A percentile compares a stretch with the other conserved stretches of the same genome.
phyloP scores from a whole-genome alignment of 2,113 vertebrate species.

The Paratilapia polleni region DNA sequence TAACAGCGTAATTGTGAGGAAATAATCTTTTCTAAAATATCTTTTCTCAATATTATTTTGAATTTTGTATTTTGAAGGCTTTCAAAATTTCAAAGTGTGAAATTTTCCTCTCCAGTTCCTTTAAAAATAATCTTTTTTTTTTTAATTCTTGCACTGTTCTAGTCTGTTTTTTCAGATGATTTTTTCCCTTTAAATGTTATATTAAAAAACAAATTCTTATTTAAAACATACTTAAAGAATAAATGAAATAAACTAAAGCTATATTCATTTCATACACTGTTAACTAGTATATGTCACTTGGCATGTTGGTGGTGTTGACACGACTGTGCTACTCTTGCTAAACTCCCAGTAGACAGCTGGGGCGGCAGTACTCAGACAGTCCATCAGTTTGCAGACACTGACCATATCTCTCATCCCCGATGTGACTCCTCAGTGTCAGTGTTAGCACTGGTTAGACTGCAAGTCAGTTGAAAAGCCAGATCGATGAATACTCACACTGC shows the following conservation, averaged over 20 bases:
- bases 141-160: no score
- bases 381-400: constrained; percentile 45
- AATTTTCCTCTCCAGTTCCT: background rate
- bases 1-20: background rate
- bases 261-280: background rate
- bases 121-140: background rate
- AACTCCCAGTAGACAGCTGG: constrained; percentile 18
- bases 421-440: constrained; percentile 39
- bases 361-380: constrained; percentile 38
- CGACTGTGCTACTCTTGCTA: background rate
- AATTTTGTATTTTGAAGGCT: background rate
- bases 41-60: background rate
- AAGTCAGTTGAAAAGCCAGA: constrained; percentile 30
- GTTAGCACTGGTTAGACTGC: constrained; percentile 19
- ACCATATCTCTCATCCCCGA: constrained; percentile 36
- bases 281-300: background rate
- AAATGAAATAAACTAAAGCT: background rate
- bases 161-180: background rate
- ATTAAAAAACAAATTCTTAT: background rate
- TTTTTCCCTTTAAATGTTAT: background rate
- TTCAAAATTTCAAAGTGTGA: background rate
- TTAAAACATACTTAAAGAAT: background rate
- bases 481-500: constrained; percentile 20
- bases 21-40: background rate
- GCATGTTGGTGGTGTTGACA: background rate